Evolutionary conservation across 2,888 invertebrate genomes (phyloP), one percentile per base, ranked within the genome.

Genomic region (Latrodectus elegans): DNA sequence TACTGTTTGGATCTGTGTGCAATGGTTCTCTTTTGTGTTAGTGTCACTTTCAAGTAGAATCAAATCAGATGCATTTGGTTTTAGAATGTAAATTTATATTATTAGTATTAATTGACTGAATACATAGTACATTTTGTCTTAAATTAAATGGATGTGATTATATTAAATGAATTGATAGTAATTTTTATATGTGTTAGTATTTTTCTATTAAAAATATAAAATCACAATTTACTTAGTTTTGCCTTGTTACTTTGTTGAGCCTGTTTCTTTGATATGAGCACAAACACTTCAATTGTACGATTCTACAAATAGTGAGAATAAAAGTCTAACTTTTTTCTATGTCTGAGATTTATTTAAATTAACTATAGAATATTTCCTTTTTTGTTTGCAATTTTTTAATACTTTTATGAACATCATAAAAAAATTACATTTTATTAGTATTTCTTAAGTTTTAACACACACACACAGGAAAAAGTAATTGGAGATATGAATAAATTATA

Each of bases 141-240:
- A 65, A 77, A 51, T 26, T 74, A 53, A 74, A 60, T 22, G 51
- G 52, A 52, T 67, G 65, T 22, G 38, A 38, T 38, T 38, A 38
- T 38, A 38, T 38, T 38, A 38, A 67, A 73, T 49, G 15, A 49
- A 64, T 73, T 65, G 10, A 74, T 81, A 74, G 73, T 67, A 74
- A 72, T 65, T 74, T 81, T 81, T 84, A 53, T 70, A 84, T 84
- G 75, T 77, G 53, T 73, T 78, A 84, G 72, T 77, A 73, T 78
- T 84, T 84, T 77, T 82, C 74, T 82, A 75, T 82, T 68, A 67
- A 60, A 75, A 82, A 82, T 75, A 65, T 38, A 52, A 84, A 60
- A 64, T 52, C 70, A 70, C 38, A 11, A n/a, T 70, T 14, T 53
- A 17, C 49, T 77, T 77, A 76, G 72, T 74, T 81, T 81, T 65